phyloP scores from a whole-genome alignment of 2,888 invertebrate genomes.

The Panzeria rudis region DNA sequence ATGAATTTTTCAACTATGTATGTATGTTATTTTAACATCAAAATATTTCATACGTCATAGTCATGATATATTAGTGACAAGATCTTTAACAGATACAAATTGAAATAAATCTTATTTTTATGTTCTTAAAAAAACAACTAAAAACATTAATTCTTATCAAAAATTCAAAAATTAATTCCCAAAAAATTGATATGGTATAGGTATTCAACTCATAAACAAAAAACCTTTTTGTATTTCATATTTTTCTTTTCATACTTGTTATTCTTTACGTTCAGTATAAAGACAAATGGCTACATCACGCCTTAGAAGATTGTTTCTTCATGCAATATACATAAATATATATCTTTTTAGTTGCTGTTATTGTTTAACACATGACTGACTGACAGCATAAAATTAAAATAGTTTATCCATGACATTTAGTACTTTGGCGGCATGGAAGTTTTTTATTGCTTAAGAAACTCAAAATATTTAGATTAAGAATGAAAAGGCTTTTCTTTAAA shows the following conservation, averaged over 20 bases:
- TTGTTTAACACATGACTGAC: slow-evolving; percentile 60
- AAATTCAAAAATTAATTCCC: slow-evolving; percentile 27
- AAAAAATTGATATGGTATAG: slow-evolving; percentile 39
- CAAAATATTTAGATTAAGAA: slow-evolving; percentile 35
- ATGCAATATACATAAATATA: background rate
- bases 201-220: background rate
- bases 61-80: slow-evolving; percentile 67
- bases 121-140: background rate
- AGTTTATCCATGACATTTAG: slow-evolving; percentile 57
- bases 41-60: slow-evolving; percentile 7
- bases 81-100: slow-evolving; percentile 54
- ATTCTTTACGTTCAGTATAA: background rate
- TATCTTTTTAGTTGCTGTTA: slow-evolving; percentile 16
- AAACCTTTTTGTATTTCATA: slow-evolving; percentile 15
- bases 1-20: background rate
- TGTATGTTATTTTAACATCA: slow-evolving; percentile 9
- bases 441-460: slow-evolving; percentile 16
- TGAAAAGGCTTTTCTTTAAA: background rate
- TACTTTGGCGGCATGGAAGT: slow-evolving; percentile 18
- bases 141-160: slow-evolving; percentile 44
- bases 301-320: slow-evolving; percentile 36
- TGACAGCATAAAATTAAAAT: slow-evolving; percentile 70
- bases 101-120: slow-evolving; percentile 49
- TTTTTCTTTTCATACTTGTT: background rate
- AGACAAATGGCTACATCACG: slow-evolving; percentile 32